These are phyloP conservation scores for Drosophila kurseongensis DNA, from an alignment of 1,140 invertebrate species.

Conservation along the genomic window DNA sequence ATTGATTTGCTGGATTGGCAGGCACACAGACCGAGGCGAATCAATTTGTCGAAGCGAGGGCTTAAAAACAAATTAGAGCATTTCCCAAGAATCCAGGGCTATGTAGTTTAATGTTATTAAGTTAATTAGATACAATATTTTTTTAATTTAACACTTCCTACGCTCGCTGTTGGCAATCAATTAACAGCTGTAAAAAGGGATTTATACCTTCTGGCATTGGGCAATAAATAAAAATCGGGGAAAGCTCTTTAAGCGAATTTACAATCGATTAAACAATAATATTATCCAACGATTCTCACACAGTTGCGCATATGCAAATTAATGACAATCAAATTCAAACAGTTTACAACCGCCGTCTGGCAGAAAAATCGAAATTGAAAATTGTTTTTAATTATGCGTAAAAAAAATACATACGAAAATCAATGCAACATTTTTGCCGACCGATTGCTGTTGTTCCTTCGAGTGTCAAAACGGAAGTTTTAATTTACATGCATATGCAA, in stretches of 20 bases:
- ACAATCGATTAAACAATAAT: constrained; percentile 79
- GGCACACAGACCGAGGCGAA: constrained; percentile 1
- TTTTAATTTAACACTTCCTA: not conserved
- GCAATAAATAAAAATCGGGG: constrained; percentile 28
- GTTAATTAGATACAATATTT: constrained; percentile 15
- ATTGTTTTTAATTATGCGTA: constrained; percentile 73
- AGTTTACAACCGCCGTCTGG: constrained; percentile 37
- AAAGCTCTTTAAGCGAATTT: constrained; percentile 56
- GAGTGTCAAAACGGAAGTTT: constrained; percentile 67
- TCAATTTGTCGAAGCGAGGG: constrained; percentile 8
- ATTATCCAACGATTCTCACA: constrained; percentile 34
- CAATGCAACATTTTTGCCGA: constrained; percentile 41
- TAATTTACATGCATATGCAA: constrained; percentile 77
- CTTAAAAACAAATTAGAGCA: constrained; percentile 59
- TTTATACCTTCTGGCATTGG: constrained; percentile 1
- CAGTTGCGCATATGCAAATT: constrained; percentile 49
- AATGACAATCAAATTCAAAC: constrained; percentile 62
- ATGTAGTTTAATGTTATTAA: constrained; percentile 14
- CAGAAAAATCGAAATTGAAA: constrained; percentile 30
- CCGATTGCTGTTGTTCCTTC: constrained; percentile 34
- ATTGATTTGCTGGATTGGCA: constrained; percentile 46
- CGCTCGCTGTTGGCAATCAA: constrained; percentile 2
- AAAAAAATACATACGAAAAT: constrained; percentile 42
- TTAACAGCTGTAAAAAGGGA: constrained; percentile 21
- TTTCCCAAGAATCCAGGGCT: constrained; percentile 4